phyloP scores from a whole-genome alignment of 2,888 invertebrate species.

The Syrphus vitripennis region DNA sequence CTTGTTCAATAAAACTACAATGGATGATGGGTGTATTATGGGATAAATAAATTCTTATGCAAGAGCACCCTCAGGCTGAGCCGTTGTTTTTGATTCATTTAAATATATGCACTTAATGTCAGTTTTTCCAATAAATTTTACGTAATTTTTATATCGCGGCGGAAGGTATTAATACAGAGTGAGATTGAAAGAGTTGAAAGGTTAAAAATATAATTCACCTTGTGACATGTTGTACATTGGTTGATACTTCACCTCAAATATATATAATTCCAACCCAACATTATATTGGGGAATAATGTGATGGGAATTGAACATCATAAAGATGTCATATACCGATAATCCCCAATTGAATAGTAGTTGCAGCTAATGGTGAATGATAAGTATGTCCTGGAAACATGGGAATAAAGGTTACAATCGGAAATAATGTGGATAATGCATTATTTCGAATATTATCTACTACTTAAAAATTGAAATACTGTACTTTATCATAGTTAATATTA shows the following conservation, averaged over 20 bases:
- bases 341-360: not conserved
- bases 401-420: not conserved
- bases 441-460: too few species aligned
- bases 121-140: conserved; percentile 31
- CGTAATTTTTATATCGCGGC: not conserved
- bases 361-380: not conserved
- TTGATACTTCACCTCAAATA: conserved; percentile 33
- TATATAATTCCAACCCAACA: too few species aligned
- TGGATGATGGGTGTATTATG: not conserved
- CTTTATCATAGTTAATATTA: too few species aligned
- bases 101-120: conserved; percentile 21
- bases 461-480: too few species aligned
- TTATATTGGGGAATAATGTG: conserved; percentile 45
- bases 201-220: conserved; percentile 48
- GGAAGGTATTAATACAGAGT: not conserved
- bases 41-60: not conserved
- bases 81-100: not conserved
- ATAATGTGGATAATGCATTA: not conserved
- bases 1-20: not conserved
- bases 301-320: conserved; percentile 28
- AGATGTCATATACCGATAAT: conserved; percentile 37
- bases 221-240: conserved; percentile 36
- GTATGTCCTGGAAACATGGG: not conserved
- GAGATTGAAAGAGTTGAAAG: conserved; percentile 23
- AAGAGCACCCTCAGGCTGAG: not conserved